These are phyloP conservation scores for Anolis apletophallus DNA, from an alignment of 2,797 vertebrate species.

Conservation along the genomic window DNA sequence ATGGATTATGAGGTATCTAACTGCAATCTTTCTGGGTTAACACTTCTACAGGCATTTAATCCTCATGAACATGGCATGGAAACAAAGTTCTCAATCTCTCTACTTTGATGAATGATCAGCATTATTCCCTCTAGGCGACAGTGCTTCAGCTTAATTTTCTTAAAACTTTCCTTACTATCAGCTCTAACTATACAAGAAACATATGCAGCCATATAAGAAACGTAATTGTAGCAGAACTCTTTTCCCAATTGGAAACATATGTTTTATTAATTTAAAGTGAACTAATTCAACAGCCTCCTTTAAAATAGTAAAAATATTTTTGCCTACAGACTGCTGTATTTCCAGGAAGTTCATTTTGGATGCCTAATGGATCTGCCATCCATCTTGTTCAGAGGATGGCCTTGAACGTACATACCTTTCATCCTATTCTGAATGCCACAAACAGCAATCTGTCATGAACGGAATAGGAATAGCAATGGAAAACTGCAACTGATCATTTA, in stretches of 20 bases:
- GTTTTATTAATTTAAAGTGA: conserved; percentile 41
- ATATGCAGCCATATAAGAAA: conserved; percentile 1
- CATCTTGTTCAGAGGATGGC: conserved; percentile 49
- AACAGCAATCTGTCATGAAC: conserved; percentile 55
- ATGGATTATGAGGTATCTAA: conserved; percentile 28
- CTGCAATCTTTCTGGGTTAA: conserved; percentile 12
- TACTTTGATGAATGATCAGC: conserved; percentile 23
- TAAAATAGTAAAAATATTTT: conserved; percentile 9
- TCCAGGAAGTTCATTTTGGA: conserved; percentile 61
- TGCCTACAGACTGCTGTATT: conserved; percentile 34
- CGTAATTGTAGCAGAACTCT: conserved; percentile 37
- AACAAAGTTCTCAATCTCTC: conserved; percentile 33
- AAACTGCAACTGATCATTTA: conserved; percentile 64
- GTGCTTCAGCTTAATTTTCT: conserved; percentile 33
- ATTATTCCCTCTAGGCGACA: conserved; percentile 13
- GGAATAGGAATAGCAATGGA: conserved; percentile 36
- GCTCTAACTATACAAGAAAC: conserved; percentile 25
- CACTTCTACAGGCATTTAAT: conserved; percentile 28
- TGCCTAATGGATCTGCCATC: conserved; percentile 49
- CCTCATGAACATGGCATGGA: conserved; percentile 1
- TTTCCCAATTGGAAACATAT: conserved; percentile 45
- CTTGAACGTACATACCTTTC: conserved; percentile 54
- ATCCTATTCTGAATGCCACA: not conserved
- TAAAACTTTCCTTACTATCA: conserved; percentile 22
- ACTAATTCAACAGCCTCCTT: conserved; percentile 28